These are phyloP conservation scores for Oppia nitens DNA, from an alignment of 1,140 invertebrate genomes.

Conservation along the genomic window DNA sequence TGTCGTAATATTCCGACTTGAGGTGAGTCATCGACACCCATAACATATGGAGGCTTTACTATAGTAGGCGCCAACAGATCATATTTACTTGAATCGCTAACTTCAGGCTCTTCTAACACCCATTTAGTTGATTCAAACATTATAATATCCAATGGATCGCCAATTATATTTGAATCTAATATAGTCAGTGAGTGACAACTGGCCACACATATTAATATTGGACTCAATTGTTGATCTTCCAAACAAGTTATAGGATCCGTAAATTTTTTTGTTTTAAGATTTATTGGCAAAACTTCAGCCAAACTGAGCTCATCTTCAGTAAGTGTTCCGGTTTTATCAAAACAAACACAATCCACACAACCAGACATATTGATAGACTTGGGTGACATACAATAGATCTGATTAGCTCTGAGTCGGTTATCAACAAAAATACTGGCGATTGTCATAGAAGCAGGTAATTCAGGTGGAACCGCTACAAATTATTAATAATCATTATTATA, in stretches of 20 bases:
- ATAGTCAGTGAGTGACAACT: slow-evolving; percentile 64
- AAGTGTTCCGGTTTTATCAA: slow-evolving; percentile 92
- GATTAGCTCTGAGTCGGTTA: slow-evolving; percentile 52
- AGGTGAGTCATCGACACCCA: slow-evolving; percentile 8
- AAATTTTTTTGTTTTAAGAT: background rate
- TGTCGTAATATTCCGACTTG: slow-evolving; percentile 72
- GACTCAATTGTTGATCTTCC: background rate
- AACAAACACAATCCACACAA: slow-evolving; percentile 78
- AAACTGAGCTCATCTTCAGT: slow-evolving; percentile 86
- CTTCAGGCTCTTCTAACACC: slow-evolving; percentile 63
- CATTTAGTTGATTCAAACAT: slow-evolving; percentile 73
- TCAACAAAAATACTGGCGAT: slow-evolving; percentile 72
- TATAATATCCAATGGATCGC: slow-evolving; percentile 67
- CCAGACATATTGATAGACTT: slow-evolving; percentile 77
- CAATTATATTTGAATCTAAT: slow-evolving; percentile 53
- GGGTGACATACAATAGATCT: slow-evolving; percentile 81
- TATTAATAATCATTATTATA: no score
- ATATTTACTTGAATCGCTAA: slow-evolving; percentile 62
- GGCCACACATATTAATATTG: slow-evolving; percentile 41
- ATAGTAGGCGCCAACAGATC: slow-evolving; percentile 70
- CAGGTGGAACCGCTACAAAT: slow-evolving; percentile 87
- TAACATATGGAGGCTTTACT: slow-evolving; percentile 41
- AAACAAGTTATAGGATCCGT: background rate
- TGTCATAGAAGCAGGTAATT: slow-evolving; percentile 81
- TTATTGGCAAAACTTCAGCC: slow-evolving; percentile 60